Conservation (phyloP, 2,888 invertebrate genomes). For the Ischnura elegans region DNA sequence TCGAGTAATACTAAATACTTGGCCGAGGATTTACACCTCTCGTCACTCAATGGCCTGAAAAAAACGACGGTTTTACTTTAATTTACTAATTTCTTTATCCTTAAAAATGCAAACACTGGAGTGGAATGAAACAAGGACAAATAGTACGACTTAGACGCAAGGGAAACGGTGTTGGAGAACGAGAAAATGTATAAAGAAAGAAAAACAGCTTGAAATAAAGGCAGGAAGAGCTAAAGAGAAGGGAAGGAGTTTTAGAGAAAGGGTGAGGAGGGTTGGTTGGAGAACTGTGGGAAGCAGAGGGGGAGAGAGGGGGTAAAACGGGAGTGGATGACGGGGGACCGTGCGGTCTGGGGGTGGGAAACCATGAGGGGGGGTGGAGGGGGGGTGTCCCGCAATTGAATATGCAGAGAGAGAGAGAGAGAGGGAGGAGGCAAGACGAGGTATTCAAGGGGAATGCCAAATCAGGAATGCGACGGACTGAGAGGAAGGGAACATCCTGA, state of each 20-base stretch:
- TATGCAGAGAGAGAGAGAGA: slow-evolving; percentile 20
- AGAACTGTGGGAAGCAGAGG: neutral
- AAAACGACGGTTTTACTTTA: too few relatives aligned
- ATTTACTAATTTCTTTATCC: too few relatives aligned
- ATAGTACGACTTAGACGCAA: too few relatives aligned
- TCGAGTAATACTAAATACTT: too few relatives aligned
- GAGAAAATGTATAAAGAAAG: too few relatives aligned
- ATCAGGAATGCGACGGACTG: slow-evolving; percentile 24
- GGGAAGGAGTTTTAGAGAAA: neutral
- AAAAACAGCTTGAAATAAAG: too few relatives aligned
- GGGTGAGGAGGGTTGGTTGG: too few relatives aligned
- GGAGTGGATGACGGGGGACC: neutral
- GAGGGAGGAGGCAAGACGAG: neutral
- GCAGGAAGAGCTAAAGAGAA: neutral
- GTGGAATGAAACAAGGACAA: too few relatives aligned
- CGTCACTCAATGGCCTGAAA: too few relatives aligned
- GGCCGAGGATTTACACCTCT: too few relatives aligned
- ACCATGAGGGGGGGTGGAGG: neutral
- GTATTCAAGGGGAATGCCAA: slow-evolving; percentile 31
- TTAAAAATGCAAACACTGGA: too few relatives aligned
- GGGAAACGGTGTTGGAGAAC: too few relatives aligned
- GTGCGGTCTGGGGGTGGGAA: neutral
- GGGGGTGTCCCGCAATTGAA: neutral
- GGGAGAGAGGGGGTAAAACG: neutral
- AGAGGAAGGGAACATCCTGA: neutral